These are phyloP conservation scores for Amiota communis DNA, from an alignment of 2,888 invertebrate species.

Conservation along the genomic window DNA sequence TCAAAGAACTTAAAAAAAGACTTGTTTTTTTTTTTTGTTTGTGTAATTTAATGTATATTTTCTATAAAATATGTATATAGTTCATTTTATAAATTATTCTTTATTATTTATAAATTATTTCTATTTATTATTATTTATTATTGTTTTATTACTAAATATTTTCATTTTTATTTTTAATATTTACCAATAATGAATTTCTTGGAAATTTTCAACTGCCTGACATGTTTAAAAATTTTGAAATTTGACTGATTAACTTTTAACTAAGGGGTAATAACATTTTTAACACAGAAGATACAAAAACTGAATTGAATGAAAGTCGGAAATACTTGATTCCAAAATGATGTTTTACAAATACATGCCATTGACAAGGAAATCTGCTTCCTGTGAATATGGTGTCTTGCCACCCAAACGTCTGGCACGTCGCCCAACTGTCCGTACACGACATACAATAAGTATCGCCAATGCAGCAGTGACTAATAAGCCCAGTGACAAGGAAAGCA, in stretches of 20 bases:
- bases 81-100: neutral
- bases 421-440: conserved; percentile 83
- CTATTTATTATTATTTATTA: too few relatives aligned
- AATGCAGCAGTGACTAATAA: conserved; percentile 86
- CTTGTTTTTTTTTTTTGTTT: too few relatives aligned
- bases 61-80: conserved; percentile 12
- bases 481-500: conserved; percentile 85
- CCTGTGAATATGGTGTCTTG: conserved; percentile 88
- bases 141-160: too few relatives aligned
- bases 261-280: too few relatives aligned
- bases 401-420: conserved; percentile 82
- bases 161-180: too few relatives aligned
- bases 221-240: neutral
- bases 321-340: neutral
- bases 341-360: conserved; percentile 88
- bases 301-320: too few relatives aligned
- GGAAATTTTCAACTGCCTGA: neutral
- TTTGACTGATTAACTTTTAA: too few relatives aligned
- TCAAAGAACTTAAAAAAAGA: neutral
- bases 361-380: conserved; percentile 97
- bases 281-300: too few relatives aligned
- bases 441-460: conserved; percentile 86
- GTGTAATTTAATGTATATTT: neutral
- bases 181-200: too few relatives aligned
- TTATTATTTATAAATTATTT: too few relatives aligned